Conservation (phyloP, 2,797 vertebrate genomes). For the Microhierax caerulescens region DNA sequence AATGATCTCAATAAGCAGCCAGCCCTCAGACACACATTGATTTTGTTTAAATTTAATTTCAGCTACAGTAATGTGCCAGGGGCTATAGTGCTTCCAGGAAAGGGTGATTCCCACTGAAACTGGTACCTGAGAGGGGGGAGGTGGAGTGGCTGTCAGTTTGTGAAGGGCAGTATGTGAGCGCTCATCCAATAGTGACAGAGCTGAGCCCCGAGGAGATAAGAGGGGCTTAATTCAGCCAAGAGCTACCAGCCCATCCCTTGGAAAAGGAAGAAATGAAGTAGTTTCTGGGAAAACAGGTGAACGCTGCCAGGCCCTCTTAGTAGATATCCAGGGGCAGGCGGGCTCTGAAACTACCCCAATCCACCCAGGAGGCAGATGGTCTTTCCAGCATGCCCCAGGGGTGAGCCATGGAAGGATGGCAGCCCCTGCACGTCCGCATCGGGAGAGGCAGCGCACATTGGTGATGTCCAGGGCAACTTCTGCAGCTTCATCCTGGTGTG, state of each 20-base stretch:
- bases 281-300: neutral
- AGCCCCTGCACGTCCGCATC: neutral
- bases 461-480: neutral
- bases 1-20: neutral
- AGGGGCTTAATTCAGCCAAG: neutral
- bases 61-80: rapidly evolving
- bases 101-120: neutral
- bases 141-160: neutral
- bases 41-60: neutral
- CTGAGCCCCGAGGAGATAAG: neutral
- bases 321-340: neutral
- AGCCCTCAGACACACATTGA: neutral
- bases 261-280: neutral
- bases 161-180: neutral
- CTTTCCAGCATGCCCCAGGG: neutral
- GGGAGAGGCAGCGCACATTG: rapidly evolving
- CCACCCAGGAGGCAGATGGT: neutral
- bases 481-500: neutral
- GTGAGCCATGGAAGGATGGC: neutral
- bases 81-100: neutral
- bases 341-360: neutral
- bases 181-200: neutral
- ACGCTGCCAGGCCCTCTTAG: neutral
- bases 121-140: neutral
- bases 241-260: neutral